Evolutionary conservation across 2,797 vertebrate species (phyloP).

Genomic region (Mormyrops attenuatus): DNA sequence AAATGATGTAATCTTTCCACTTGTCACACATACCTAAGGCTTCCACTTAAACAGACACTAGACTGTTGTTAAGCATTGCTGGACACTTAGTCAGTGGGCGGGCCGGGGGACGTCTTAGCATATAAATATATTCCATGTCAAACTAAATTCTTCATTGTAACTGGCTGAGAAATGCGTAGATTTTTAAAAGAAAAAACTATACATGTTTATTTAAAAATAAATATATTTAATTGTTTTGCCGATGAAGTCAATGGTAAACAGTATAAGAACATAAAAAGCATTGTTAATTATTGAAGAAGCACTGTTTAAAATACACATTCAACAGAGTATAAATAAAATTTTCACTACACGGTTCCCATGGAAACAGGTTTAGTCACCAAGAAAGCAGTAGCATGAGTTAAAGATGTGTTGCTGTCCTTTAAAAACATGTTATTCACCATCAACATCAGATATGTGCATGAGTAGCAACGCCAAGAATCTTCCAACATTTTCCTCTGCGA

Average conservation of each 20-base stretch:
- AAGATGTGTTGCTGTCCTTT: background rate
- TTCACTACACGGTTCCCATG: constrained; percentile 38
- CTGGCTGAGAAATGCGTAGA: background rate
- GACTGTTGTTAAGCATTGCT: background rate
- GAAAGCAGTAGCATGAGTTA: constrained; percentile 11
- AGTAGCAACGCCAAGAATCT: background rate
- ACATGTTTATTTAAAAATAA: constrained; percentile 65
- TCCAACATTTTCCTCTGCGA: background rate
- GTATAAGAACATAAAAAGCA: constrained; percentile 81
- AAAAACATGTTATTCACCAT: constrained; percentile 1
- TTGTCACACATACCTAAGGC: background rate
- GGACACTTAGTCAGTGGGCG: background rate
- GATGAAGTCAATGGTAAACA: constrained; percentile 77
- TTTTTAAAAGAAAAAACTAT: constrained; percentile 8
- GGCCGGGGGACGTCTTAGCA: background rate
- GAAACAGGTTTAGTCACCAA: constrained; percentile 21
- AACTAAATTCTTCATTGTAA: background rate
- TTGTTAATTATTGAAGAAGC: constrained; percentile 76
- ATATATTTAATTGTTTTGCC: constrained; percentile 79
- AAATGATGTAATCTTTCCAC: background rate
- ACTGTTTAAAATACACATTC: constrained; percentile 76
- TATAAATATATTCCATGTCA: background rate
- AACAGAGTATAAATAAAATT: constrained; percentile 53
- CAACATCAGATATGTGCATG: background rate
- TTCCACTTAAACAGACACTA: background rate